Evolutionary conservation across 2,888 invertebrate genomes (phyloP), one percentile per base, ranked within the genome.

Genomic region (Leptopilina syphax): DNA sequence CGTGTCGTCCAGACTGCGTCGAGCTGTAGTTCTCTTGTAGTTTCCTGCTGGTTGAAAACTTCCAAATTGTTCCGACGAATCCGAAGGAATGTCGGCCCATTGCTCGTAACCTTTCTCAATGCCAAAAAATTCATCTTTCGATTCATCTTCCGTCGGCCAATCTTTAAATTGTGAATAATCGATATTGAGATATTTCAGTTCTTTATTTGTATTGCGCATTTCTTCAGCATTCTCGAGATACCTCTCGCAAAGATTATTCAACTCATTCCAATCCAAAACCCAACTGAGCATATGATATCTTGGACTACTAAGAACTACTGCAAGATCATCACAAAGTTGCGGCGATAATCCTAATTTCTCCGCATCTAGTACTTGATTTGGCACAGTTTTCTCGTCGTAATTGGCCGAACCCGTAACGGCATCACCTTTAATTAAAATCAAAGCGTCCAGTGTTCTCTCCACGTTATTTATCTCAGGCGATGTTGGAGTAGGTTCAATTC

Each of bases 121-220:
- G 0, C 95, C 95, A 81, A 93, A 94, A 84, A 93, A 94, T 3
- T 92, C 89, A 84, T 94, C 93, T 79, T 93, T 93, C 54, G 90
- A 88, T 12, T 94, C 94, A 1, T 93, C 93, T 27, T 94, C 94
- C 57, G 93, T 93, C 0, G 95, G 95, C 90, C 95, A 93, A 73
- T 95, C 94, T 85, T 94, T 94, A 88, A 95, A 96, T 83, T 94
- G 93, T 24, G 94, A 93, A 78, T 95, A 96, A 90, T 96, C 96
- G 57, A 96, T 94, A 87, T 96, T 95, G 2, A 96, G 92, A 89
- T 94, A 96, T 88, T 95, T 95, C n/a, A 96, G 92, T 89, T 96
- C 96, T 0, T 95, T 95, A 65, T 95, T 94, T 24, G 95, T 92
- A 66, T 95, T 94, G 65, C 95, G 93, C 27, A 95, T 95, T 77